These are phyloP conservation scores for Dendrolimus kikuchii DNA, from an alignment of 1,140 invertebrate species.

Conservation along the genomic window DNA sequence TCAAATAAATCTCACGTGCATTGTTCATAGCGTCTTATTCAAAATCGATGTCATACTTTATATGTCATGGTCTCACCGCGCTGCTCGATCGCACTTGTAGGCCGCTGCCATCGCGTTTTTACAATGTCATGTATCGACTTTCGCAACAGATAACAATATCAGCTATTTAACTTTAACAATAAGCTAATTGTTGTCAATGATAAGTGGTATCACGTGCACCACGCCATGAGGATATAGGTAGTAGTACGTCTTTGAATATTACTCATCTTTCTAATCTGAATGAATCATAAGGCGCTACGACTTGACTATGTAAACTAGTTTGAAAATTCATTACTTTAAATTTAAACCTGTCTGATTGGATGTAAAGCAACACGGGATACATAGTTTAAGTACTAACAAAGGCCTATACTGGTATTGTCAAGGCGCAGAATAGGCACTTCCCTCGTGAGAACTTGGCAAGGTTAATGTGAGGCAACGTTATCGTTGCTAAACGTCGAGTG, in stretches of 20 bases:
- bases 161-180: constrained; percentile 26
- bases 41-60: constrained; percentile 63
- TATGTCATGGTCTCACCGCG: constrained; percentile 61
- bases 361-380: constrained; percentile 62
- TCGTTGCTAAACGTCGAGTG: constrained; percentile 64
- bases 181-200: constrained; percentile 17
- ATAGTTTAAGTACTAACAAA: constrained; percentile 52
- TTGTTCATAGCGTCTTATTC: constrained; percentile 41
- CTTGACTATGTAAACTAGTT: constrained; percentile 24
- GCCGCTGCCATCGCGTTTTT: constrained; percentile 56
- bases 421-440: constrained; percentile 68
- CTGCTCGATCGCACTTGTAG: constrained; percentile 66
- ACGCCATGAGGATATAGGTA: too few species aligned
- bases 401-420: constrained; percentile 68
- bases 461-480: constrained; percentile 66
- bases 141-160: constrained; percentile 54
- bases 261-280: neutral
- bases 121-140: constrained; percentile 68
- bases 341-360: constrained; percentile 15
- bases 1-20: constrained; percentile 31
- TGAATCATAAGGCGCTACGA: constrained; percentile 19
- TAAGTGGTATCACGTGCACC: constrained; percentile 11
- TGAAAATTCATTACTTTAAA: constrained; percentile 37
- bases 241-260: too few species aligned
- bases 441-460: constrained; percentile 69